Evolutionary conservation across 2,113 vertebrate species (phyloP), one percentile per base, ranked within the genome.

Genomic region (Charina bottae): DNA sequence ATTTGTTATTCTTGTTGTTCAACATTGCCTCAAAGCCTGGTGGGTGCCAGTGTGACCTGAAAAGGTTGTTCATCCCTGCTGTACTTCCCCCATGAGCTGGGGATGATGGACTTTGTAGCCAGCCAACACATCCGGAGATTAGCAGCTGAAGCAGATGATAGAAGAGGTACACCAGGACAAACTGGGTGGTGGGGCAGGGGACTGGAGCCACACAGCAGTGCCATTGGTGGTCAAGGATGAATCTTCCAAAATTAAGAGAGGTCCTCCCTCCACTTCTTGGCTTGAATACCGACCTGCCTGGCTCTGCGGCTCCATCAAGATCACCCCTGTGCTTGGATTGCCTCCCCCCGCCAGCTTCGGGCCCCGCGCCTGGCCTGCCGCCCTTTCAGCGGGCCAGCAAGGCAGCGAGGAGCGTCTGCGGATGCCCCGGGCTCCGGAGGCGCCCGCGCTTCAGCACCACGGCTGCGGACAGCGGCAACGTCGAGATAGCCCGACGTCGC

Each of bases 361-460:
- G 13, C 64, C 64, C 4, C 6, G 6, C 28, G 28, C 64, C 11
- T 68, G 64, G 64, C 64, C 64, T 33, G 64, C n/a, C 42, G 15
- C 13, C n/a, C 64, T 72, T 33, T 17, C 64, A 7, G 55, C 17
- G 55, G 55, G 55, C 42, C 42, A 42, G 42, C 42, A 3, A 42
- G 42, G 55, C 55, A 15, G 55, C 55, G 55, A 17, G 15, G n/a
- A n/a, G 6, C n/a, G 68, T 15, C 68, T 2, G 68, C 2, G 68
- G 68, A 15, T 8, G 15, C 19, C n/a, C n/a, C 68, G 15, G 33
- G 11, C 33, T 1, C 26, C 62, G 64, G 49, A 33, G 89, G 89
- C 62, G 62, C 54, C 54, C 33, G n/a, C 54, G 23, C 23, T 86
- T 55, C 90, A 87, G 84, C 84, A 91, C 90, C 90, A 6, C n/a